Conservation (phyloP, 2,888 invertebrate genomes). For the Diploptera punctata region DNA sequence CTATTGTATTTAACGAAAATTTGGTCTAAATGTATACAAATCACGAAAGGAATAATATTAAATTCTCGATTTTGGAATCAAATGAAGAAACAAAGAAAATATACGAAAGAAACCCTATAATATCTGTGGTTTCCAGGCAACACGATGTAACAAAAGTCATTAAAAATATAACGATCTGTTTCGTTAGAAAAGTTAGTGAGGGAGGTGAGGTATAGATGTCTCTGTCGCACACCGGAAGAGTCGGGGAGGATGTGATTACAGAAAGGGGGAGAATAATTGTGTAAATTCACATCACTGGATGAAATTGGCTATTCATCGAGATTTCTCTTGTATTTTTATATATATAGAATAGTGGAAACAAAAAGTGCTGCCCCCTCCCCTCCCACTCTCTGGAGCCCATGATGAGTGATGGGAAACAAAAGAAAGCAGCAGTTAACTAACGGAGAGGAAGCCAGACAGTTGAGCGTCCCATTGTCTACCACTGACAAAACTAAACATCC, state of each 20-base stretch:
- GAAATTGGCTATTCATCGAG: conserved; percentile 14
- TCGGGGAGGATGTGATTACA: conserved; percentile 12
- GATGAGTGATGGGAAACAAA: conserved; percentile 19
- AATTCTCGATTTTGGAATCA: no score
- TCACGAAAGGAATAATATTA: no score
- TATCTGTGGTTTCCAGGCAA: not conserved
- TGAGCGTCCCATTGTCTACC: conserved; percentile 1
- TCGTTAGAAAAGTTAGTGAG: not conserved
- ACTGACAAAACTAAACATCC: not conserved
- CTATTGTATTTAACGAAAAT: no score
- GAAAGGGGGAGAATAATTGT: conserved; percentile 15
- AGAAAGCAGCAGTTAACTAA: not conserved
- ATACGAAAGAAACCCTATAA: not conserved
- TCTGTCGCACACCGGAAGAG: conserved; percentile 8
- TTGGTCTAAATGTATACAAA: no score
- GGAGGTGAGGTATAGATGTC: not conserved
- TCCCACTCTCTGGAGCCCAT: not conserved
- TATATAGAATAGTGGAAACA: conserved; percentile 17
- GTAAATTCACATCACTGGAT: conserved; percentile 20
- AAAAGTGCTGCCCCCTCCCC: no score
- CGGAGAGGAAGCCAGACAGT: conserved; percentile 8
- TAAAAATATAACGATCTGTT: not conserved
- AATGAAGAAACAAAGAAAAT: not conserved
- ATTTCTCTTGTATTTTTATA: conserved; percentile 12
- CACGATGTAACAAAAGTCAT: not conserved